These are phyloP conservation scores for Diacarnus erythraeanus DNA, from an alignment of 37 sponge, comb jelly and placozoan species.

Conservation along the genomic window DNA sequence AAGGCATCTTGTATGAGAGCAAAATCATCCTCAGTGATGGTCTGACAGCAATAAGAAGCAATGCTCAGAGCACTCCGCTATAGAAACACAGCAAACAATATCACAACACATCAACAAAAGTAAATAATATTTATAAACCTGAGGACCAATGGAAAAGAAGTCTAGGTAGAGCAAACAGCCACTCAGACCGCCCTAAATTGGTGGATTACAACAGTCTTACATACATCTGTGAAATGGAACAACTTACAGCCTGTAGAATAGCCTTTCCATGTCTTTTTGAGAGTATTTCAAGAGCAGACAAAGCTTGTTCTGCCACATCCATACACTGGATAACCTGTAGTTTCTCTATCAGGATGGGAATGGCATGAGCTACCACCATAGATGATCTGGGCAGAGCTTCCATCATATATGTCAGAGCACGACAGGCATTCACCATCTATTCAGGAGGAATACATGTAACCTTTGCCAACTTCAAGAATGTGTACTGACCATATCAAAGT, in stretches of 20 bases:
- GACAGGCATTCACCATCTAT: slow-evolving; percentile 91
- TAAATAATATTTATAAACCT: slow-evolving; percentile 34
- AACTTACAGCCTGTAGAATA: slow-evolving; percentile 87
- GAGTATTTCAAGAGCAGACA: slow-evolving; percentile 88
- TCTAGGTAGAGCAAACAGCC: slow-evolving; percentile 90
- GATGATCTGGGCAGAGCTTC: slow-evolving; percentile 88
- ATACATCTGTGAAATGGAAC: no score
- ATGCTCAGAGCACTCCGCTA: slow-evolving; percentile 85
- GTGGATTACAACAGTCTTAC: no score
- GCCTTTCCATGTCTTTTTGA: slow-evolving; percentile 79
- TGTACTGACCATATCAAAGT: slow-evolving; percentile 88
- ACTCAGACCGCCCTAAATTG: slow-evolving; percentile 90
- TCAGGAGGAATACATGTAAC: background rate
- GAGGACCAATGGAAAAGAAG: slow-evolving; percentile 92
- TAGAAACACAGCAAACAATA: background rate
- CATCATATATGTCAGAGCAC: slow-evolving; percentile 97
- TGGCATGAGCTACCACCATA: slow-evolving; percentile 71
- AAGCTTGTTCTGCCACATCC: slow-evolving; percentile 99
- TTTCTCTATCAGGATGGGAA: slow-evolving; percentile 81
- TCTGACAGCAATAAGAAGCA: slow-evolving; percentile 92
- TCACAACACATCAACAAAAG: background rate
- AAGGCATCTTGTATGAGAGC: slow-evolving; percentile 69
- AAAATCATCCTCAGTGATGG: slow-evolving; percentile 76
- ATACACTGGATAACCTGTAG: slow-evolving; percentile 88
- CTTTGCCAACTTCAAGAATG: background rate